Evolutionary conservation across 2,113 vertebrate genomes (phyloP), one percentile per base, ranked within the genome.

Genomic region (Protomyctophum bolini): DNA sequence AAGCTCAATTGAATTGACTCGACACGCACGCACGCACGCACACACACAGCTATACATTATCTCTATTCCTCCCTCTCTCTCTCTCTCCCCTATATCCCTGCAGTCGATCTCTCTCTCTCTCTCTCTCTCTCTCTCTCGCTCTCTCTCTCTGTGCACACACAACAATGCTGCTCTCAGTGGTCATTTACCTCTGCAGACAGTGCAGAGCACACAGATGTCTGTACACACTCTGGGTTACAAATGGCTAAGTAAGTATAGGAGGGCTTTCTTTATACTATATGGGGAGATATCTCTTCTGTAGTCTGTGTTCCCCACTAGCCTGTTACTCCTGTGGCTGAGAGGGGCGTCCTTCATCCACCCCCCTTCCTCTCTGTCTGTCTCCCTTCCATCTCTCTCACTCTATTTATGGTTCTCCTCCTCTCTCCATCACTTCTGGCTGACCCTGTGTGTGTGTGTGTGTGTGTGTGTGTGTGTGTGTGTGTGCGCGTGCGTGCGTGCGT

Each of bases 61-160:
- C 33, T 41, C 33, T 41, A 41, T 41, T 41, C 33, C 47, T 86
- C 90, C 86, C 90, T 91, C 86, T 89, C 88, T 92, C 90, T 91
- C 89, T 87, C 91, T 89, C 91, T 92, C 21, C 21, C 21, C n/a
- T n/a, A n/a, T n/a, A 46, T 7, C 11, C 59, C 45, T 14, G 6
- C 41, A 12, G 33, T n/a, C 28, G 11, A 21, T 21, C 21, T 21
- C 21, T 73, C 33, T 62, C 76, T 79, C 69, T 6, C 21, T 54
- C 9, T 59, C 55, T 57, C 33, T 14, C n/a, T 57, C 12, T 57
- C n/a, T 57, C 55, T 57, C 10, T 84, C 84, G 87, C 81, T 86
- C 81, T 86, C 41, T 12, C 79, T 87, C 86, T 88, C 85, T 83
- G 55, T n/a, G n/a, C n/a, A n/a, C 67, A 73, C 85, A 91, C 83